These are phyloP conservation scores for Meteorus colon DNA, from an alignment of 2,888 invertebrate species.

Conservation along the genomic window DNA sequence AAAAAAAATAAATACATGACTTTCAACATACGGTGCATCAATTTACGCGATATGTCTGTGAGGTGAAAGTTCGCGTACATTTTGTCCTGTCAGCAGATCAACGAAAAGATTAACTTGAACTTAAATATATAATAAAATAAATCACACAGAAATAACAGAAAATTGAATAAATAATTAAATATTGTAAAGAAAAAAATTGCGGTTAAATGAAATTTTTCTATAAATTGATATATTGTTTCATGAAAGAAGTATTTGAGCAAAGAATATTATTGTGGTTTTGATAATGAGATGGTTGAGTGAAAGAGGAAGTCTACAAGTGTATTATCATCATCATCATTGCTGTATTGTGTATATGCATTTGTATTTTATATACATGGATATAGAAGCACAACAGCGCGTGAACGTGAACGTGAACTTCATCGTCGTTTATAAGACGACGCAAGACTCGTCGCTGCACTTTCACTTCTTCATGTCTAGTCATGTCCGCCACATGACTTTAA, in stretches of 20 bases:
- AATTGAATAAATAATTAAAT: too few species aligned
- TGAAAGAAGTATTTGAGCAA: background rate
- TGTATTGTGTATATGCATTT: background rate
- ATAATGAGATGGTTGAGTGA: background rate
- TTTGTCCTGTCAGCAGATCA: conserved; percentile 1
- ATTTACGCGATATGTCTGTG: background rate
- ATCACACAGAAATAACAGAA: background rate
- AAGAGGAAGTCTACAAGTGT: conserved; percentile 8
- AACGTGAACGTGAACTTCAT: conserved; percentile 70
- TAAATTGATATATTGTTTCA: too few species aligned
- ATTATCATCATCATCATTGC: background rate
- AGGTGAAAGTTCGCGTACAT: conserved; percentile 34
- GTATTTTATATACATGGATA: background rate
- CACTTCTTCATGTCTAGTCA: conserved; percentile 60
- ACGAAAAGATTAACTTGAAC: background rate
- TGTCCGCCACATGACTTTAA: background rate
- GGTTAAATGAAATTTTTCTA: too few species aligned
- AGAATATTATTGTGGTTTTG: conserved; percentile 1
- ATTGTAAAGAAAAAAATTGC: too few species aligned
- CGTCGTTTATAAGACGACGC: conserved; percentile 54
- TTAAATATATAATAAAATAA: conserved; percentile 6
- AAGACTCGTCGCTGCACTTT: conserved; percentile 63
- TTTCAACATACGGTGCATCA: conserved; percentile 32
- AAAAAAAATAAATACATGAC: conserved; percentile 22
- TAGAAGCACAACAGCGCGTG: conserved; percentile 28